Evolutionary conservation across 2,888 invertebrate species (phyloP).

Genomic region (Eupelmus urozonus): DNA sequence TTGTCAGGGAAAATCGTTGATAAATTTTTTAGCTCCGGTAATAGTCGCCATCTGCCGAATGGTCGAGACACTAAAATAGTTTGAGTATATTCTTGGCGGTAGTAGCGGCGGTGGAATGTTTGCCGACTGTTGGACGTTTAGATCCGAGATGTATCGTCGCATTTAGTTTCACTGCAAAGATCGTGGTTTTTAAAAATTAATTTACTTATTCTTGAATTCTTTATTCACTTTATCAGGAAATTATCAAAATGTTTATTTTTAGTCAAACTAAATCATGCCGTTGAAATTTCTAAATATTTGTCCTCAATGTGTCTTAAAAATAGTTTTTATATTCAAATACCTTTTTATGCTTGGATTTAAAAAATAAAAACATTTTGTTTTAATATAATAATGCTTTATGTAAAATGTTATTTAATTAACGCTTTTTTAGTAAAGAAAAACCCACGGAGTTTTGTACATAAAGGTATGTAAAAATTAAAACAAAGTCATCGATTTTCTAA

Average conservation of each 20-base stretch:
- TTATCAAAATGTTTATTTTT: not conserved
- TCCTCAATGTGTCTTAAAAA: too few relatives aligned
- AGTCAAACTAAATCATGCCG: too few relatives aligned
- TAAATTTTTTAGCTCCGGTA: not conserved
- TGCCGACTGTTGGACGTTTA: slow-evolving; percentile 38
- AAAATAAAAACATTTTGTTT: too few relatives aligned
- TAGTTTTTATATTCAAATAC: too few relatives aligned
- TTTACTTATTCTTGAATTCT: not conserved
- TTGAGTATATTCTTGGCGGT: not conserved
- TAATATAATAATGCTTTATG: too few relatives aligned
- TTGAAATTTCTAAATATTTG: too few relatives aligned
- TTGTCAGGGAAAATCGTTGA: slow-evolving; percentile 17
- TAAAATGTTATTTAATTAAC: too few relatives aligned
- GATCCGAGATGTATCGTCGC: too few relatives aligned
- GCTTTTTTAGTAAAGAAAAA: too few relatives aligned
- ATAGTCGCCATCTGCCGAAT: slow-evolving; percentile 23
- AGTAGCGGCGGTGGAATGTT: too few relatives aligned
- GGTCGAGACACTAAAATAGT: not conserved
- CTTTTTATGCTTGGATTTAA: too few relatives aligned
- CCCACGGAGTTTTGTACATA: too few relatives aligned
- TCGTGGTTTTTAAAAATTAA: not conserved
- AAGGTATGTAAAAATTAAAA: not conserved
- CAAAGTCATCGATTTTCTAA: not conserved
- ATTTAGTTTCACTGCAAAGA: not conserved
- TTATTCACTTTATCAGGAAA: not conserved